A percentile compares a stretch with the other conserved stretches of the same genome.
phyloP scores from a whole-genome alignment of 1,140 invertebrate genomes.

The Lineus longissimus region DNA sequence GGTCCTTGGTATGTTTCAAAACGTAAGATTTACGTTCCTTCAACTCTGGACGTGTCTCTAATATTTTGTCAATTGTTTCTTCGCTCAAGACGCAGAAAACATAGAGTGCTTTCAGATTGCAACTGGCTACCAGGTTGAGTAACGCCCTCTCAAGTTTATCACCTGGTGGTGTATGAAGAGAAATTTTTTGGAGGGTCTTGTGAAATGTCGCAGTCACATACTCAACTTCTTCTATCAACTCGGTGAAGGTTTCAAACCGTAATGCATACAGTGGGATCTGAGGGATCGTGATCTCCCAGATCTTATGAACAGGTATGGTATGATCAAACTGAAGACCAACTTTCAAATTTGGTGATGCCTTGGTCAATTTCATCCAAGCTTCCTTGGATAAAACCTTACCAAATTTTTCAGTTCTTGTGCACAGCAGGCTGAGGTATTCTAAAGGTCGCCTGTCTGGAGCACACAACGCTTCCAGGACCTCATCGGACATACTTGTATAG shows the following conservation, averaged over 20 bases:
- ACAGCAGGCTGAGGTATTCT: slow-evolving; percentile 30
- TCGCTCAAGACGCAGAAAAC: slow-evolving; percentile 39
- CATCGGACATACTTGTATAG: slow-evolving; percentile 34
- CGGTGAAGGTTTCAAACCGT: slow-evolving; percentile 38
- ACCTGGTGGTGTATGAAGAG: slow-evolving; percentile 31
- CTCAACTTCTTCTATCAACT: slow-evolving; percentile 34
- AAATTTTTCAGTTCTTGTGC: slow-evolving; percentile 36
- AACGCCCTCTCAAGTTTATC: slow-evolving; percentile 29
- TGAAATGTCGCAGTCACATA: slow-evolving; percentile 28
- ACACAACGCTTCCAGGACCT: slow-evolving; percentile 28
- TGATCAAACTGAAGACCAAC: slow-evolving; percentile 42
- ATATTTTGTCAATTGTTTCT: slow-evolving; percentile 30
- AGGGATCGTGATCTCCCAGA: slow-evolving; percentile 36
- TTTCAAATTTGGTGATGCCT: slow-evolving; percentile 25
- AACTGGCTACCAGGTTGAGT: slow-evolving; percentile 25
- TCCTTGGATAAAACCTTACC: slow-evolving; percentile 26
- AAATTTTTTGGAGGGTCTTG: slow-evolving; percentile 33
- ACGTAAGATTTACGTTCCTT: slow-evolving; percentile 31
- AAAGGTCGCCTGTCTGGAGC: slow-evolving; percentile 23
- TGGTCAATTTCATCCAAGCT: slow-evolving; percentile 28
- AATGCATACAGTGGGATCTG: slow-evolving; percentile 38
- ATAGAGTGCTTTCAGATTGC: slow-evolving; percentile 26
- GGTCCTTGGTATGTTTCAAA: slow-evolving; percentile 30
- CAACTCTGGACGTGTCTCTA: slow-evolving; percentile 27
- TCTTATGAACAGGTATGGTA: slow-evolving; percentile 31